phyloP scores from a whole-genome alignment of 2,797 vertebrate genomes.

The Gymnocypris eckloni region DNA sequence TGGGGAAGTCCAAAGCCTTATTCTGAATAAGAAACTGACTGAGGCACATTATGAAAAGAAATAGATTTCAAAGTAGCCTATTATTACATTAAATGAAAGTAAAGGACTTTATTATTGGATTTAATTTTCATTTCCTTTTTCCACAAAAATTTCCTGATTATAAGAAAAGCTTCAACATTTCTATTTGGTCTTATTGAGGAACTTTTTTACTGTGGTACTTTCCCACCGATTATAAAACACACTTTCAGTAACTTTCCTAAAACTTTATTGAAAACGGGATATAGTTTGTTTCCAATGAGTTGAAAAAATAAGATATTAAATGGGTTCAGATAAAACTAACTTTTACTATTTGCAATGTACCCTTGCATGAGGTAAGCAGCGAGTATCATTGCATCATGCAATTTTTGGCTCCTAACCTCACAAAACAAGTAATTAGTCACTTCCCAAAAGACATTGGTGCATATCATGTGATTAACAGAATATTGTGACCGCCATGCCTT shows the following conservation, averaged over 20 bases:
- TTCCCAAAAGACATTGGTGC: background rate
- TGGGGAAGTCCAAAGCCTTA: background rate
- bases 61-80: background rate
- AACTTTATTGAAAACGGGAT: background rate
- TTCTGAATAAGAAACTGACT: background rate
- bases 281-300: background rate
- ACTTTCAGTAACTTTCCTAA: background rate
- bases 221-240: background rate
- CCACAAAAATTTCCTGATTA: background rate
- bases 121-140: background rate
- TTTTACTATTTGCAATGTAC: background rate
- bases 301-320: background rate
- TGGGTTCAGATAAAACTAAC: background rate
- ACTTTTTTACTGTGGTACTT: background rate
- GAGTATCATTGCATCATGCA: constrained; percentile 11
- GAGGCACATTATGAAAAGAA: background rate
- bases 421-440: constrained; percentile 22
- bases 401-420: background rate
- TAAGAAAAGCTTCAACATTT: background rate
- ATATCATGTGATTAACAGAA: background rate
- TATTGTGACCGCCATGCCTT: background rate
- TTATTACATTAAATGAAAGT: background rate
- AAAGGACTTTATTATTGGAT: background rate
- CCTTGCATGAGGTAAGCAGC: background rate
- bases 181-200: background rate